Base-by-base conservation (phyloP, 1,140 invertebrate genomes). In the Paracyclopina nana region DNA sequence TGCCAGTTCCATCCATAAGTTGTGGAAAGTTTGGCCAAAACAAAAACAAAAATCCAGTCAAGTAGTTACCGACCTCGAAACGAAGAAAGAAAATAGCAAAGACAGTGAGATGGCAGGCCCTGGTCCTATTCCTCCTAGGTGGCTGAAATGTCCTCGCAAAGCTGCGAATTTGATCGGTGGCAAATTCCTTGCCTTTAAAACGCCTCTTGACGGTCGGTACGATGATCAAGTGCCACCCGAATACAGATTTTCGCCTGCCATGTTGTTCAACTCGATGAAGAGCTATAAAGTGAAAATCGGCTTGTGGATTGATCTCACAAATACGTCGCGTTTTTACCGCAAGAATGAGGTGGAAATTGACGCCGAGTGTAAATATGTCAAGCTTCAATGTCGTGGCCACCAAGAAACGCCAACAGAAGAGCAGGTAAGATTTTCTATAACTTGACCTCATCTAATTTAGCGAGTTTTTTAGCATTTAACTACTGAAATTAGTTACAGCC, bases 251-350 rank as follows among this genome's bases (percentile, higher is more conserved):
- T 60, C 58, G n/a, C 73, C 87, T 1, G 71, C 77, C 41, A 87
- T 91, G 81, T 63, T 94, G 12, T 77, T 88, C 54, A 65, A 71
- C 20, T 72, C 72, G 16, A 71, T 79, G 57, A 79, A 78, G 62
- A 71, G 67, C 26, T 69, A 77, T 52, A 82, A 80, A 66, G 61
- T 77, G 9, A 88, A 86, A 60, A 65, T 98, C 43, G 91, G 92
- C 1, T 63, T 98, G 14, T 90, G 92, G 83, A 82, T 98, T 53
- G 90, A 97, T 66, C 67, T 98, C 41, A 97, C 92, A 4, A 92
- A 96, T 61, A 97, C 94, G 4, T 74, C 68, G 52, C 70, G 92
- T 50, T 98, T 92, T 66, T 98, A 98, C 63, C 70, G 90, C 55
- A 79, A 76, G 54, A 61, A 14, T 44, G 16, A 78, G 48, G 69